phyloP scores from a whole-genome alignment of 1,140 invertebrate genomes.

The Goniozus legneri region DNA sequence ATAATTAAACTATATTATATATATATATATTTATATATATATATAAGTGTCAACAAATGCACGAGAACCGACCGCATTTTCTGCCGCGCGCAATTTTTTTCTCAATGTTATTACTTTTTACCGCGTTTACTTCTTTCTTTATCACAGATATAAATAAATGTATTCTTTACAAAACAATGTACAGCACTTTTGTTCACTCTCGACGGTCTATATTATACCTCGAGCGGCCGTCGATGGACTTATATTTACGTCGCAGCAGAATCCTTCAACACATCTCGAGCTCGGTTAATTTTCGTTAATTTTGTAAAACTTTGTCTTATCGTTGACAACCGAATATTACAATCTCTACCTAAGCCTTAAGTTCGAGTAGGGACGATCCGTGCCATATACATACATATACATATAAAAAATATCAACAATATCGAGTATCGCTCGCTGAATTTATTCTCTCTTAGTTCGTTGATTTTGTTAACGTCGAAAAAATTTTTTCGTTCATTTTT shows the following conservation, averaged over 20 bases:
- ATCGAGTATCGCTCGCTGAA: slow-evolving; percentile 32
- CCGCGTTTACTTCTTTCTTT: slow-evolving; percentile 41
- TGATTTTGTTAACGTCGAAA: too few species aligned
- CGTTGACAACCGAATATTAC: too few species aligned
- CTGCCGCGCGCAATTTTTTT: slow-evolving; percentile 1
- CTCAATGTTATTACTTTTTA: not conserved
- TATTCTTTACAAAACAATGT: slow-evolving; percentile 55
- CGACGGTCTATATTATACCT: not conserved
- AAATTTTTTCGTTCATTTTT: too few species aligned
- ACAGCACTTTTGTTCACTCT: slow-evolving; percentile 34
- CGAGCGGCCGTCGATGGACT: too few species aligned
- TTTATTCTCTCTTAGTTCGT: too few species aligned
- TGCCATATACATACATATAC: slow-evolving; percentile 31
- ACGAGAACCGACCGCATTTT: slow-evolving; percentile 36
- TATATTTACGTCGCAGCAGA: too few species aligned
- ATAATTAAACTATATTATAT: slow-evolving; percentile 17
- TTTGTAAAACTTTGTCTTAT: too few species aligned
- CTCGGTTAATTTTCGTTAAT: too few species aligned
- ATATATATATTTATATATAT: slow-evolving; percentile 33
- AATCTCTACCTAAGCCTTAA: too few species aligned
- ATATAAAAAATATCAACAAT: slow-evolving; percentile 46
- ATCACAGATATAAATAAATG: slow-evolving; percentile 67
- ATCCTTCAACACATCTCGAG: too few species aligned
- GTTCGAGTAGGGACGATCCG: slow-evolving; percentile 10
- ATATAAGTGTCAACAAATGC: slow-evolving; percentile 41